Evolutionary conservation across 1,140 invertebrate genomes (phyloP).

Genomic region (Atta colombica): DNA sequence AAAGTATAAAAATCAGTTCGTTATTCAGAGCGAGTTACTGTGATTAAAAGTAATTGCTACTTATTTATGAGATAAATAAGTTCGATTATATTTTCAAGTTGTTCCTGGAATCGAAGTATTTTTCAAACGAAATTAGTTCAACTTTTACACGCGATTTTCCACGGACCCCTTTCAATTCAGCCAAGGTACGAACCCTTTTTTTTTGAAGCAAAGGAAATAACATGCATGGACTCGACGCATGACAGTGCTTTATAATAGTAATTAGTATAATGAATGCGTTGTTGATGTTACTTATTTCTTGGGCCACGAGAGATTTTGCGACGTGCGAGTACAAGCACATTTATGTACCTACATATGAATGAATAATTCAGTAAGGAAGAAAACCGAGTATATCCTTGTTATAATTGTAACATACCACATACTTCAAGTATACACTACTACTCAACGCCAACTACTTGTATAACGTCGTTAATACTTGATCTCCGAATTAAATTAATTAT

Average conservation of each 20-base stretch:
- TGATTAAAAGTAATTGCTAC: background rate
- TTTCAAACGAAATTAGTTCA: slow-evolving; percentile 2
- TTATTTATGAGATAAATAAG: background rate
- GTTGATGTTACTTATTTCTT: slow-evolving; percentile 66
- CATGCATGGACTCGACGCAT: slow-evolving; percentile 34
- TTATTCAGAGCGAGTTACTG: background rate
- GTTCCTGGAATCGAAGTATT: background rate
- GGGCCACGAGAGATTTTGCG: slow-evolving; percentile 39
- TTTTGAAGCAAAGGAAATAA: slow-evolving; percentile 56
- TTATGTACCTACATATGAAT: slow-evolving; percentile 39
- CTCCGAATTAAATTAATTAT: background rate
- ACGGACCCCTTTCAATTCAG: slow-evolving; percentile 15
- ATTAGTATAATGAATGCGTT: slow-evolving; percentile 58
- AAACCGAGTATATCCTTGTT: slow-evolving; percentile 3
- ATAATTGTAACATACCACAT: slow-evolving; percentile 22
- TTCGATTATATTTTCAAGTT: slow-evolving; percentile 10
- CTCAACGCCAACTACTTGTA: background rate
- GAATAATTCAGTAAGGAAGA: slow-evolving; percentile 32
- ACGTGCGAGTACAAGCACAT: slow-evolving; percentile 25
- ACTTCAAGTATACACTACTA: background rate
- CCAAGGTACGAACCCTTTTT: slow-evolving; percentile 19
- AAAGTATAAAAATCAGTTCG: background rate
- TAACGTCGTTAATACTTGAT: slow-evolving; percentile 24
- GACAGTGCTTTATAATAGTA: slow-evolving; percentile 67
- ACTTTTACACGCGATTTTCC: slow-evolving; percentile 51